Evolutionary conservation across 2,113 vertebrate genomes (phyloP).

Genomic region (Chitala chitala): DNA sequence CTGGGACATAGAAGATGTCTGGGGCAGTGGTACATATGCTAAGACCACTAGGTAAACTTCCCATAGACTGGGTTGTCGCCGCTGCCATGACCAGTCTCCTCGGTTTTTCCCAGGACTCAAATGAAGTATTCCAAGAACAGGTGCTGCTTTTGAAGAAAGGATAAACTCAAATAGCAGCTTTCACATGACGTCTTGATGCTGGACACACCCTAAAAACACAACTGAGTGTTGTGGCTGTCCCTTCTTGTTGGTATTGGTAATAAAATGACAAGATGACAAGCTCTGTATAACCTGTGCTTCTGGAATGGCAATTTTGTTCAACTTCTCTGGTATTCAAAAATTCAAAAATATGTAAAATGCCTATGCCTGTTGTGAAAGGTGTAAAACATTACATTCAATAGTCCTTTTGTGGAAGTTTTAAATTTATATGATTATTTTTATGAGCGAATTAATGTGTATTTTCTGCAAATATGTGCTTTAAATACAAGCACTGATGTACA

Average conservation of each 20-base stretch:
- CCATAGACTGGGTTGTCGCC: constrained; percentile 40
- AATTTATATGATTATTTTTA: no score
- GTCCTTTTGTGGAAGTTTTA: no score
- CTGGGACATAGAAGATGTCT: constrained; percentile 62
- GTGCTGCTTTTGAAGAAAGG: constrained; percentile 21
- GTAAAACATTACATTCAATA: no score
- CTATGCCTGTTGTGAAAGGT: no score
- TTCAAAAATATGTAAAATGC: no score
- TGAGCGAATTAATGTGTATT: no score
- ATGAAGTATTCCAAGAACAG: constrained; percentile 2
- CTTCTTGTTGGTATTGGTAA: not conserved
- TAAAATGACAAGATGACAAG: constrained; percentile 3
- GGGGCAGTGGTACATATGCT: constrained; percentile 54
- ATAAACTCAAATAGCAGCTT: constrained; percentile 25
- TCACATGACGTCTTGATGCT: not conserved
- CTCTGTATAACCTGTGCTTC: not conserved
- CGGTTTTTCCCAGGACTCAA: not conserved
- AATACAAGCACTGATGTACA: no score
- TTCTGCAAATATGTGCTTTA: no score
- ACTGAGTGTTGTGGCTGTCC: not conserved
- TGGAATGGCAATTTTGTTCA: not conserved
- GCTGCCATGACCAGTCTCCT: constrained; percentile 46
- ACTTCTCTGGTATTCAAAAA: not conserved
- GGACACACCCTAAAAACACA: constrained; percentile 32
- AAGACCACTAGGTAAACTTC: constrained; percentile 50